These are phyloP conservation scores for Galaxias olidus DNA, from an alignment of 2,797 vertebrate genomes.

Conservation along the genomic window DNA sequence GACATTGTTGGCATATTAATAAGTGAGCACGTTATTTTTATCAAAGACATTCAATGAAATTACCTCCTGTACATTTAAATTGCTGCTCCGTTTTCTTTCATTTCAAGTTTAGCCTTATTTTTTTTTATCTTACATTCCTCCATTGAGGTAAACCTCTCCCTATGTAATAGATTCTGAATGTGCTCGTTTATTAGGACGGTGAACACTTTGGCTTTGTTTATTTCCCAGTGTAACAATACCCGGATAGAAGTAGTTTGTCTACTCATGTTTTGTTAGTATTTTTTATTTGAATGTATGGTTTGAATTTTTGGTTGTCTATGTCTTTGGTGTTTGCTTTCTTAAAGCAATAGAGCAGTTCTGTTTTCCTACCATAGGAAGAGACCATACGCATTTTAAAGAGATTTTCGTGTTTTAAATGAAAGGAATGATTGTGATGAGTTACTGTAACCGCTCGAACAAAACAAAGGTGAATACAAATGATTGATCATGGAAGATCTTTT, in stretches of 20 bases:
- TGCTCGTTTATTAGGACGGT: constrained; percentile 47
- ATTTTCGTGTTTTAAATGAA: constrained; percentile 41
- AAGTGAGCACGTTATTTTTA: constrained; percentile 68
- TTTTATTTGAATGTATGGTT: constrained; percentile 36
- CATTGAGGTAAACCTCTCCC: constrained; percentile 40
- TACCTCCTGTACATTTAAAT: constrained; percentile 79
- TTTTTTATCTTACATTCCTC: constrained; percentile 51
- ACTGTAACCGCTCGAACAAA: constrained; percentile 44
- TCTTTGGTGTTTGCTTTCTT: constrained; percentile 32
- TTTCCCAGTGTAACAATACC: constrained; percentile 46
- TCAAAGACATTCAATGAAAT: constrained; percentile 66
- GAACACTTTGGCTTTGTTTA: constrained; percentile 50
- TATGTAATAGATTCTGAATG: constrained; percentile 59
- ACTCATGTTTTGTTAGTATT: constrained; percentile 36
- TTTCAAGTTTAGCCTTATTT: constrained; percentile 27
- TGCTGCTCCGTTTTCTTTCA: constrained; percentile 79
- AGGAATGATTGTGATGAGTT: constrained; percentile 36
- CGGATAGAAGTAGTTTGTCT: constrained; percentile 30
- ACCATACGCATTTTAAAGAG: constrained; percentile 37
- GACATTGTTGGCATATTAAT: constrained; percentile 70
- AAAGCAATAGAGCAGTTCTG: constrained; percentile 26
- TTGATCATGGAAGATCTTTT: constrained; percentile 20
- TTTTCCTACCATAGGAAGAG: constrained; percentile 37
- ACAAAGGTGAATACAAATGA: constrained; percentile 47
- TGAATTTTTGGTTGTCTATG: constrained; percentile 22